Conservation (phyloP, 53 echinoderm and acorn worm genomes). For the Paracentrotus lividus region DNA sequence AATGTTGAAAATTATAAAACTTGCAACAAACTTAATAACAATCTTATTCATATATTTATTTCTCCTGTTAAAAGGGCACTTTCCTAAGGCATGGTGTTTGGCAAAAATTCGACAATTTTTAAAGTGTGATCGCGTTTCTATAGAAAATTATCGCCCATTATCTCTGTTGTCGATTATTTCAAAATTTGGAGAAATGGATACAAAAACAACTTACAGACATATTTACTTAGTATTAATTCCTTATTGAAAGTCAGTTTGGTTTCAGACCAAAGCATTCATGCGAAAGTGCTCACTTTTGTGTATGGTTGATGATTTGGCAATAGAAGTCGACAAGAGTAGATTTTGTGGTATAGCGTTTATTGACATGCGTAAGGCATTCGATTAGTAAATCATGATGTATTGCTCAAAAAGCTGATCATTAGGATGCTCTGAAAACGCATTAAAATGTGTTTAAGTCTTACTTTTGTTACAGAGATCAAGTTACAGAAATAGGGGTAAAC, state of each 20-base stretch:
- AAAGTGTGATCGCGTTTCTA: not conserved
- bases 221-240: too few relatives aligned
- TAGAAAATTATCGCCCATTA: too few relatives aligned
- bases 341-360: constrained; percentile 32
- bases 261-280: constrained; percentile 31
- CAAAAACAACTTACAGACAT: too few relatives aligned
- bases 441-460: too few relatives aligned
- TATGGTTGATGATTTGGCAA: constrained; percentile 8
- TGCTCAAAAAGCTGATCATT: not conserved
- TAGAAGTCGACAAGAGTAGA: constrained; percentile 5
- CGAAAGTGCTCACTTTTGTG: constrained; percentile 2
- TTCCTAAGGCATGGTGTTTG: not conserved
- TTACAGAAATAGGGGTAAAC: too few relatives aligned
- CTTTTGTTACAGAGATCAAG: too few relatives aligned
- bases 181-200: too few relatives aligned
- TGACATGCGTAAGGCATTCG: constrained; percentile 25
- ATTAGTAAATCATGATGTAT: constrained; percentile 1
- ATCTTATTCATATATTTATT: not conserved
- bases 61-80: not conserved
- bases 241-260: not conserved
- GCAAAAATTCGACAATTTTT: not conserved
- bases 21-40: too few relatives aligned
- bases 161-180: too few relatives aligned
- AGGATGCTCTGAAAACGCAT: too few relatives aligned
- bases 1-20: not conserved